Percentiles rank a stretch among this genome's conserved stretches.
Conservation (phyloP, 2,797 vertebrate genomes). For the Eurystomus glaucurus region DNA sequence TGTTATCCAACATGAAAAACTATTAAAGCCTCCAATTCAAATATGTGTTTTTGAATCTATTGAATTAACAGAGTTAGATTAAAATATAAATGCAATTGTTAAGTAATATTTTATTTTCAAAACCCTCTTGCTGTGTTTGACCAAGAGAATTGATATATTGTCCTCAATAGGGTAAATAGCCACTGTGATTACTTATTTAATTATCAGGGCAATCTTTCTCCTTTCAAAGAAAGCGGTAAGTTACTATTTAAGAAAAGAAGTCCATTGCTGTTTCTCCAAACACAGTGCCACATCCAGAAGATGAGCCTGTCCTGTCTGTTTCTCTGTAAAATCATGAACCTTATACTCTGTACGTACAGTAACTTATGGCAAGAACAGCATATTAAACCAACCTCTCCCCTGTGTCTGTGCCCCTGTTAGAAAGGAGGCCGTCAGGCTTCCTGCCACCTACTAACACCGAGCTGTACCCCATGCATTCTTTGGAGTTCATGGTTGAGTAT, state of each 20-base stretch:
- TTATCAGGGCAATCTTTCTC: slow-evolving; percentile 28
- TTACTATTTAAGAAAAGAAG: not conserved
- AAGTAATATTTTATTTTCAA: slow-evolving; percentile 72
- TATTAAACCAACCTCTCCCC: not conserved
- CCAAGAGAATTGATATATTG: slow-evolving; percentile 66
- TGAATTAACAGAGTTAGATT: slow-evolving; percentile 60
- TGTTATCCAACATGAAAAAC: slow-evolving; percentile 48
- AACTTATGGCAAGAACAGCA: not conserved
- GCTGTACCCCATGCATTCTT: not conserved
- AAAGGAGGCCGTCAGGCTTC: not conserved
- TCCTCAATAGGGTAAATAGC: slow-evolving; percentile 57
- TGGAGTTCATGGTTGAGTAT: slow-evolving; percentile 24
- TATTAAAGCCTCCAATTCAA: slow-evolving; percentile 60
- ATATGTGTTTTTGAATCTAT: slow-evolving; percentile 45
- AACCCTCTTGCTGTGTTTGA: slow-evolving; percentile 52
- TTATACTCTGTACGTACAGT: not conserved
- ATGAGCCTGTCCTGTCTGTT: not conserved
- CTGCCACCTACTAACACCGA: slow-evolving; percentile 9
- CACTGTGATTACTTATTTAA: slow-evolving; percentile 23
- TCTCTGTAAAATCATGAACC: not conserved
- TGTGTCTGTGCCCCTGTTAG: not conserved
- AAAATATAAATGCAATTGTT: slow-evolving; percentile 58
- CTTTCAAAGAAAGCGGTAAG: not conserved
- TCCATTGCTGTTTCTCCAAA: not conserved
- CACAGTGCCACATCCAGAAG: not conserved